Evolutionary conservation across 23 tunicate genomes (phyloP).

Genomic region (Halocynthia aurantium): DNA sequence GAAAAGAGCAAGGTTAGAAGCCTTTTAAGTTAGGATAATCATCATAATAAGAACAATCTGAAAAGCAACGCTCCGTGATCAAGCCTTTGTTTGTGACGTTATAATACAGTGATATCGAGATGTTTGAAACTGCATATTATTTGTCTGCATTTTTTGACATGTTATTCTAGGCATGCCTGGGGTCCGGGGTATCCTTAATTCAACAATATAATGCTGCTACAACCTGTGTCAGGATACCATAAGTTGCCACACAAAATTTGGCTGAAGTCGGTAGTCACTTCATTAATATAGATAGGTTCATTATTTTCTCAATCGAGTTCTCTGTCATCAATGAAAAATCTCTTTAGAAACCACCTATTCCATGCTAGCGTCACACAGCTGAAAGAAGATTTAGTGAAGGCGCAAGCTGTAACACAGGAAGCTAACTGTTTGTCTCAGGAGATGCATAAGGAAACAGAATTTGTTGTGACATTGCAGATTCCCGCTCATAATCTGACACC

Average conservation of each 20-base stretch:
- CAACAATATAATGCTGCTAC: too few species aligned
- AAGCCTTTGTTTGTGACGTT: neutral
- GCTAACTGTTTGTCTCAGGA: conserved; percentile 70
- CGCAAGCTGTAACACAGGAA: conserved; percentile 72
- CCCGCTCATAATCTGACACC: conserved; percentile 88
- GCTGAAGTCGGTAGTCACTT: too few species aligned
- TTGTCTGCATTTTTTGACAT: too few species aligned
- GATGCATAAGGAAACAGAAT: conserved; percentile 65
- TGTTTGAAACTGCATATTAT: too few species aligned
- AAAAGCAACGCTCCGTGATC: neutral
- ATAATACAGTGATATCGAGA: neutral
- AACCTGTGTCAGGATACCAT: too few species aligned
- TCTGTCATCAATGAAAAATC: neutral
- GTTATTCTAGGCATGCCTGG: too few species aligned
- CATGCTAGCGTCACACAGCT: conserved; percentile 43
- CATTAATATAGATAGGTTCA: too few species aligned
- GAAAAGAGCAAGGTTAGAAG: conserved; percentile 56
- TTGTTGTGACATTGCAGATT: conserved; percentile 78
- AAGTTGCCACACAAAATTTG: too few species aligned
- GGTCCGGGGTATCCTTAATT: too few species aligned
- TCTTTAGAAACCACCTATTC: conserved; percentile 41
- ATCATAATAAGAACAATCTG: neutral
- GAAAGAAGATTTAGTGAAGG: conserved; percentile 57
- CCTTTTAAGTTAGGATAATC: neutral
- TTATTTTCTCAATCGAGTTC: too few species aligned